Base-by-base conservation (phyloP, 2,797 vertebrate species). In the Myoxocephalus aenaeus region DNA sequence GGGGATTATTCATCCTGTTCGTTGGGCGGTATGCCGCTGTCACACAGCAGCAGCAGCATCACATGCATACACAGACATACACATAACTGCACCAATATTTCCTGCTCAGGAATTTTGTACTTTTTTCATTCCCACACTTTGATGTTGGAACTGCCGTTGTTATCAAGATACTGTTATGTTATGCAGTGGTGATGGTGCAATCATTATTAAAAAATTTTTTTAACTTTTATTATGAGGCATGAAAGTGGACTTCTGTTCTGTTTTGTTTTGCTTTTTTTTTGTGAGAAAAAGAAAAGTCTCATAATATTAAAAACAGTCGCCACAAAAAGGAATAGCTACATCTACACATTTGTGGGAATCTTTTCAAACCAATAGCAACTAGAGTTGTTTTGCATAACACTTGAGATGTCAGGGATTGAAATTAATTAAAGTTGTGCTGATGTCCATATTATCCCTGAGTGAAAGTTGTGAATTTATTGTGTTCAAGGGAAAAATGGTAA, bases 1-100 rank as follows among this genome's bases (percentile, higher is more conserved):
- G 86, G 86, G 93, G 91, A 93, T 93, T 93, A 92, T 91, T 92
- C 87, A 88, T 89, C 88, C 77, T 91, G 92, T 90, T 91, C 82
- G 71, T 74, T 82, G 90, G 87, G 86, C 83, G 76, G 70, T 87
- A 79, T 73, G 87, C 75, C 65, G 78, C 88, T 90, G 89, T 88
- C 89, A 87, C 88, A 87, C 86, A 89, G 85, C 77, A 82, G 58
- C 67, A 61, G 65, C 75, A 69, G n/a, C 78, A 81, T 77, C 87
- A 69, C 75, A 79, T 79, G 76, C 82, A 80, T 62, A 61, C 56
- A 65, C 77, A 87, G 54, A 74, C 71, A 54, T 44, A 54, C 46
- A 72, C 70, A 79, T 75, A 86, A 79, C 70, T 56, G 57, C 74
- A 76, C 65, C 38, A 69, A 79, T 72, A 86, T 78, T 82, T 85